Evolutionary conservation across 2,797 vertebrate species (phyloP).

Genomic region (Garrulus glandarius): DNA sequence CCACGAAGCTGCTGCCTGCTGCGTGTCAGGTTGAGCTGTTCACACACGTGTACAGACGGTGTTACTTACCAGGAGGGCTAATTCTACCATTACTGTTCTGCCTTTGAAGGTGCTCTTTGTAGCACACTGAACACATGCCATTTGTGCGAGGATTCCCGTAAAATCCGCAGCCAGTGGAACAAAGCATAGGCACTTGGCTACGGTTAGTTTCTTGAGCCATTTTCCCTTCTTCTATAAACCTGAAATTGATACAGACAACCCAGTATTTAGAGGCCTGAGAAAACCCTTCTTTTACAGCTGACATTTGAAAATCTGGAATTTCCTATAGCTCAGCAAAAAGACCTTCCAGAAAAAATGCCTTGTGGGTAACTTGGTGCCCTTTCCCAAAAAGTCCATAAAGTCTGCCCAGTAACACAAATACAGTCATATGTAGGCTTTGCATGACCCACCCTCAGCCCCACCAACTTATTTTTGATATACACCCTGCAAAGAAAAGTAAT

Average conservation of each 20-base stretch:
- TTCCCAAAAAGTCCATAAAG: not conserved
- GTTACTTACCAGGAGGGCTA: slow-evolving; percentile 82
- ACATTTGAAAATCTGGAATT: not conserved
- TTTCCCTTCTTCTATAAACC: slow-evolving; percentile 74
- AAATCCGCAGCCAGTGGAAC: slow-evolving; percentile 89
- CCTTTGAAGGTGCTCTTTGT: slow-evolving; percentile 87
- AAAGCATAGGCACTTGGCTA: slow-evolving; percentile 87
- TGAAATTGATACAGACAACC: slow-evolving; percentile 52
- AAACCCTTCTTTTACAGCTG: not conserved
- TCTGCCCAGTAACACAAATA: not conserved
- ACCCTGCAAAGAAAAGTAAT: not conserved
- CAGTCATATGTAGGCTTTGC: not conserved
- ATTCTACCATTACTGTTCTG: slow-evolving; percentile 85
- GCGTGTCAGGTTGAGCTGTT: not conserved
- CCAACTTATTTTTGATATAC: not conserved
- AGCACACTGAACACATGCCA: slow-evolving; percentile 90
- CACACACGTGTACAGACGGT: fast-evolving
- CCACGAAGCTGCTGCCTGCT: not conserved
- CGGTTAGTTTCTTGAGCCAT: slow-evolving; percentile 92
- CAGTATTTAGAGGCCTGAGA: not conserved
- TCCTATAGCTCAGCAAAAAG: not conserved
- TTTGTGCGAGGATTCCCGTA: slow-evolving; percentile 88
- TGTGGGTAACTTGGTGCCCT: not conserved
- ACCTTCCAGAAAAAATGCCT: not conserved
- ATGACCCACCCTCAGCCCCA: not conserved